Conservation (phyloP, 2,888 invertebrate genomes). For the Protophormia terraenovae region DNA sequence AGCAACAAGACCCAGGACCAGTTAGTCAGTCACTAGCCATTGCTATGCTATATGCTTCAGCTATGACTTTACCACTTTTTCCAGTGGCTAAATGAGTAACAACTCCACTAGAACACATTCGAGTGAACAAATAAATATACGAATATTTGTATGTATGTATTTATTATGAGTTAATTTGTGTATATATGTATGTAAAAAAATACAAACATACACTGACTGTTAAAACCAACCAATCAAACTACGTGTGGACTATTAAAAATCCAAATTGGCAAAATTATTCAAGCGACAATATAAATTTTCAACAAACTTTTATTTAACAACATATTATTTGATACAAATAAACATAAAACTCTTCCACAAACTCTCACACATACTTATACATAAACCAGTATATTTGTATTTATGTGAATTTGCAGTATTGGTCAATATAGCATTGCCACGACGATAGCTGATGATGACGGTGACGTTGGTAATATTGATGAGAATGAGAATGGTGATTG, state of each 20-base stretch:
- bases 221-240: slow-evolving; percentile 52
- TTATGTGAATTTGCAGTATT: neutral
- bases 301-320: slow-evolving; percentile 66
- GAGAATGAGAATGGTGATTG: slow-evolving; percentile 32
- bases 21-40: slow-evolving; percentile 4
- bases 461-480: neutral
- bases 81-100: slow-evolving; percentile 52
- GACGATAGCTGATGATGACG: neutral
- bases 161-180: too few relatives aligned
- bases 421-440: slow-evolving; percentile 44
- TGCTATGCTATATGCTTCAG: neutral
- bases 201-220: slow-evolving; percentile 34
- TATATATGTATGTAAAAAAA: too few relatives aligned
- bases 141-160: neutral
- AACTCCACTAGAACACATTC: slow-evolving; percentile 29
- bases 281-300: slow-evolving; percentile 69
- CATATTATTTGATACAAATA: slow-evolving; percentile 50
- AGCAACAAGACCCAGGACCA: slow-evolving; percentile 46
- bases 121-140: slow-evolving; percentile 28
- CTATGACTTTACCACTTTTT: slow-evolving; percentile 50
- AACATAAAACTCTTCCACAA: too few relatives aligned
- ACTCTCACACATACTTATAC: neutral
- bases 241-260: slow-evolving; percentile 62
- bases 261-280: slow-evolving; percentile 69
- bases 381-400: neutral